Conservation (phyloP, 2,113 vertebrate genomes). For the Pyxicephalus adspersus region DNA sequence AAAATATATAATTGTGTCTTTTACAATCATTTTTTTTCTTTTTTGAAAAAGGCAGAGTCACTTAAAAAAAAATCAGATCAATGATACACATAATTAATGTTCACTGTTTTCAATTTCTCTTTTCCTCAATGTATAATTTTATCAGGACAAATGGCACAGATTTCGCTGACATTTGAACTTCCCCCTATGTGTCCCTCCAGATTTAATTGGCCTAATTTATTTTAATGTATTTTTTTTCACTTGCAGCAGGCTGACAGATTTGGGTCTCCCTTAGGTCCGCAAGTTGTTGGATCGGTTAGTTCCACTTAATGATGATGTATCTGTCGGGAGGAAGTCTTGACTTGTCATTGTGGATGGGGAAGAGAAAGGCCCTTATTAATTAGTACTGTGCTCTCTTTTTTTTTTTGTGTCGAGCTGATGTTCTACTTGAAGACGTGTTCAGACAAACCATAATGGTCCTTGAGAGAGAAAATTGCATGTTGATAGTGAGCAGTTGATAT, state of each 20-base stretch:
- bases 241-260: not conserved
- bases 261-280: conserved; percentile 15
- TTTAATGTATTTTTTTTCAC: not conserved
- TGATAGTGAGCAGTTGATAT: conserved; percentile 1
- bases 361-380: conserved; percentile 10
- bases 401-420: not conserved
- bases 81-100: no score
- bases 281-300: conserved; percentile 34
- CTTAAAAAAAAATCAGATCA: no score
- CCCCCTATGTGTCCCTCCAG: not conserved
- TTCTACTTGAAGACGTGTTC: not conserved
- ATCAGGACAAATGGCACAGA: not conserved
- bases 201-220: conserved; percentile 25
- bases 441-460: conserved; percentile 30
- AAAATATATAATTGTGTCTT: not conserved
- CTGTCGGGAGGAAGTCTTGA: not conserved
- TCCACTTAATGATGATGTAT: conserved; percentile 45
- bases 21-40: not conserved
- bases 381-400: conserved; percentile 1
- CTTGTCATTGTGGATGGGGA: not conserved
- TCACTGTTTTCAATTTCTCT: no score
- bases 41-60: not conserved
- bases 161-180: not conserved
- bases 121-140: no score
- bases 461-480: conserved; percentile 15